Evolutionary conservation across 2,113 vertebrate genomes (phyloP), one percentile per base, ranked within the genome.

Genomic region (Tachysurus fulvidraco): DNA sequence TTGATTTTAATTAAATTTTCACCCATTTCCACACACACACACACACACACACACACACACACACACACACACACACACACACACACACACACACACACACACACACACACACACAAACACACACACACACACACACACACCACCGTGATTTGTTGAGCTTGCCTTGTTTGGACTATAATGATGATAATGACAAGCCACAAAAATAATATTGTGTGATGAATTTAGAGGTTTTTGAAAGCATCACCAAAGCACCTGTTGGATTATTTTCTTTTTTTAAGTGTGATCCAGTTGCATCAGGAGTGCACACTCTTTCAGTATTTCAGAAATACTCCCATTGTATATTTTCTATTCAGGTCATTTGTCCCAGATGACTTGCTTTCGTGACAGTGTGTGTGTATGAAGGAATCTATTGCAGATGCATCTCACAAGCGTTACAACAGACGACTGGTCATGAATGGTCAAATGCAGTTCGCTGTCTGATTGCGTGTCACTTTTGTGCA

Each of bases 291-390:
- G 57, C 77, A 69, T 87, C 80, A 74, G 59, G 6, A 36, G 9
- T 54, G 79, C 11, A 73, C 69, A 73, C 69, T 64, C 44, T 60
- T 76, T 87, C 17, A 64, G 23, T 41, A 54, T 62, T 76, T 74
- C 4, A 44, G 19, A 83, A 65, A 30, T 57, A 30, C n/a, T 65
- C 79, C 36, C 12, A 59, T 57, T 28, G 19, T 83, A 16, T 76
- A 78, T 76, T 85, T 74, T 41, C 23, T 81, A 86, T 87, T 87
- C 80, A 74, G 81, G 86, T 77, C 81, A 77, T 83, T 83, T 64
- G 71, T 87, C 71, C 81, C 69, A 77, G 30, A 65, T 50, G 83
- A 19, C 44, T 64, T 46, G 80, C 60, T 76, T 62, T 62, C 16
- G 55, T 74, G 85, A 52, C 65, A 10, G 57, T 36, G 21, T 74